These are phyloP conservation scores for Andrena camellia DNA, from an alignment of 2,888 invertebrate genomes.

Conservation along the genomic window DNA sequence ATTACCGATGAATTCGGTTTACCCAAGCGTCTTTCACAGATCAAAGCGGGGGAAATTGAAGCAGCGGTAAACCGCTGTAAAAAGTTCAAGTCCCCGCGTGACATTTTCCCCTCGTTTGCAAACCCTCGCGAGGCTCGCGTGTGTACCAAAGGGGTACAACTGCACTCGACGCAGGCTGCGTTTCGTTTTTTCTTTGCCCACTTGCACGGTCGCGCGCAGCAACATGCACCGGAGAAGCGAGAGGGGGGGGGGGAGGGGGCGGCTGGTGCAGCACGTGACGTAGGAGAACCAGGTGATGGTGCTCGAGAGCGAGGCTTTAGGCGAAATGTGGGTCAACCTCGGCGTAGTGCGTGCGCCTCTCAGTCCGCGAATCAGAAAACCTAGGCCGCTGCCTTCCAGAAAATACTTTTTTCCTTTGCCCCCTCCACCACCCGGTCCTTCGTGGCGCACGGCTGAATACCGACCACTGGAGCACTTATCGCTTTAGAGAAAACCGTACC, in stretches of 20 bases:
- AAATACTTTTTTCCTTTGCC: neutral
- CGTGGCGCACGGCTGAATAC: neutral
- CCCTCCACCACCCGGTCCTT: neutral
- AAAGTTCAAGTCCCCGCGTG: neutral
- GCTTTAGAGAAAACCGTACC: constrained; percentile 19
- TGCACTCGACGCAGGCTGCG: constrained; percentile 38
- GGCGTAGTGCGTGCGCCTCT: constrained; percentile 62
- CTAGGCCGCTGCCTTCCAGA: neutral
- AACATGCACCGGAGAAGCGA: constrained; percentile 8
- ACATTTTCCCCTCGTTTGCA: constrained; percentile 10
- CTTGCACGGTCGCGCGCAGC: constrained; percentile 13
- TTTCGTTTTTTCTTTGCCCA: constrained; percentile 18
- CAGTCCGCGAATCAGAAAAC: constrained; percentile 53
- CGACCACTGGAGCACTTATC: constrained; percentile 16
- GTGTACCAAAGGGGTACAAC: constrained; percentile 44
- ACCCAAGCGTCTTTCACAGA: neutral
- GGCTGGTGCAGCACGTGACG: constrained; percentile 56
- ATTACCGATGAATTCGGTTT: neutral
- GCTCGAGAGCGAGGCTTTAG: constrained; percentile 59
- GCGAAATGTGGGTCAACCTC: constrained; percentile 65
- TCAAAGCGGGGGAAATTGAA: neutral
- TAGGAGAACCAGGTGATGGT: constrained; percentile 59
- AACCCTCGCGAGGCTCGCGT: constrained; percentile 1
- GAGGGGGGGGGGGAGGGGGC: too few species aligned
- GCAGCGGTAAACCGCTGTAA: too few species aligned